Percentiles rank a stretch among this genome's conserved stretches.
Evolutionary conservation across 2,888 invertebrate species (phyloP).

Genomic region (Acleris sparsana): DNA sequence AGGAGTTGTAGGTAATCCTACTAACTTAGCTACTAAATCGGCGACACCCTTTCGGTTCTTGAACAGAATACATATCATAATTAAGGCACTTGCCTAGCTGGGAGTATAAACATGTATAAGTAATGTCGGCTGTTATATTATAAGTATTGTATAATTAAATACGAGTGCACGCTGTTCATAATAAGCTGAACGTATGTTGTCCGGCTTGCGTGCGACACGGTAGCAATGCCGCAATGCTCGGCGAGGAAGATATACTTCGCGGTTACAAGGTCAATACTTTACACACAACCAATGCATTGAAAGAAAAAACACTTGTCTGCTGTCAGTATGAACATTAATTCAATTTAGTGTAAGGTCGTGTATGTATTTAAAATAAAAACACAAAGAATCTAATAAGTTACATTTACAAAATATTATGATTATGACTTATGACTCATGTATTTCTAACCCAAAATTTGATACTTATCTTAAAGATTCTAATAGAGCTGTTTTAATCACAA

Average conservation of each 20-base stretch:
- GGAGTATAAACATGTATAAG: background rate
- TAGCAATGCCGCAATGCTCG: background rate
- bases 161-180: constrained; percentile 21
- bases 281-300: constrained; percentile 34
- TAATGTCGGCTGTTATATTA: background rate
- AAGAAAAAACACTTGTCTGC: constrained; percentile 12
- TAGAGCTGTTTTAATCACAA: too few species aligned
- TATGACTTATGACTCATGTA: too few species aligned
- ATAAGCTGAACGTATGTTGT: constrained; percentile 6
- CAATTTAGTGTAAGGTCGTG: background rate
- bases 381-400: too few species aligned
- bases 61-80: background rate
- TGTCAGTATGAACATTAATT: background rate
- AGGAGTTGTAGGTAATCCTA: background rate
- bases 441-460: too few species aligned
- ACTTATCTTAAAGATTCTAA: too few species aligned
- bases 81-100: background rate
- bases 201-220: constrained; percentile 39
- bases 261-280: constrained; percentile 40
- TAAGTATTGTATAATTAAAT: constrained; percentile 14
- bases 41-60: too few species aligned
- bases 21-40: too few species aligned
- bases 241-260: constrained; percentile 34
- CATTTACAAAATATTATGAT: too few species aligned
- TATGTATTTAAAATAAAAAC: too few species aligned